A percentile compares a stretch with the other conserved stretches of the same genome.
Evolutionary conservation across 2,113 vertebrate genomes (phyloP).

Genomic region (Heptranchias perlo): DNA sequence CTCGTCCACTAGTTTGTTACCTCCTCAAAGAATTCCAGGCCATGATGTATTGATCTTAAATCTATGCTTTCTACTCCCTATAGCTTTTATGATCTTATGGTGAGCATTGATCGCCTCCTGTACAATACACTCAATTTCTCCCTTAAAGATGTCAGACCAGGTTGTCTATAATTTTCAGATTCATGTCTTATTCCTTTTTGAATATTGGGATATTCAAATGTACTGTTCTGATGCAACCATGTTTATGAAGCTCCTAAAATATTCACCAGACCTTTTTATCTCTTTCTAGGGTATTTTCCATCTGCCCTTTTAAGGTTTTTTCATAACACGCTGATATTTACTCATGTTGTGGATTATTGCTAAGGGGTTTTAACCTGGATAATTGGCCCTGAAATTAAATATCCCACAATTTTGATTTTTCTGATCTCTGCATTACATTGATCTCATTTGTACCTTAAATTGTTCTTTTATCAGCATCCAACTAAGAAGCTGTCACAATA

Average conservation of each 20-base stretch:
- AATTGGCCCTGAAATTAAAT: not conserved
- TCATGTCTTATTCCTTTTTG: not conserved
- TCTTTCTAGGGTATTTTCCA: not conserved
- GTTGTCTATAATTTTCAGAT: not conserved
- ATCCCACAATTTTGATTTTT: not conserved
- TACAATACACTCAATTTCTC: not conserved
- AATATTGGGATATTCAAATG: too few species aligned
- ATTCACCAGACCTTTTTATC: not conserved
- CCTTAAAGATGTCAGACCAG: not conserved
- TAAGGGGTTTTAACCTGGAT: not conserved
- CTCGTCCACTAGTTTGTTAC: not conserved
- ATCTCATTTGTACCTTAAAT: not conserved
- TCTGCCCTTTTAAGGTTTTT: not conserved
- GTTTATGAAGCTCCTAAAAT: too few species aligned
- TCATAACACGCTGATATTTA: not conserved
- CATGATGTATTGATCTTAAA: not conserved
- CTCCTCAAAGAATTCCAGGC: not conserved
- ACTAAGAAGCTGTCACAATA: not conserved
- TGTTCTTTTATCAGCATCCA: not conserved
- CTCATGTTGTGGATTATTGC: not conserved
- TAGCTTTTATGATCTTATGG: not conserved
- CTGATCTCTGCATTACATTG: not conserved
- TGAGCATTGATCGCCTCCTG: not conserved
- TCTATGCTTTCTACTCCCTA: not conserved
- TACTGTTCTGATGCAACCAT: too few species aligned